Evolutionary conservation across 1,140 invertebrate genomes (phyloP).

Genomic region (Drosophila pectinifera): DNA sequence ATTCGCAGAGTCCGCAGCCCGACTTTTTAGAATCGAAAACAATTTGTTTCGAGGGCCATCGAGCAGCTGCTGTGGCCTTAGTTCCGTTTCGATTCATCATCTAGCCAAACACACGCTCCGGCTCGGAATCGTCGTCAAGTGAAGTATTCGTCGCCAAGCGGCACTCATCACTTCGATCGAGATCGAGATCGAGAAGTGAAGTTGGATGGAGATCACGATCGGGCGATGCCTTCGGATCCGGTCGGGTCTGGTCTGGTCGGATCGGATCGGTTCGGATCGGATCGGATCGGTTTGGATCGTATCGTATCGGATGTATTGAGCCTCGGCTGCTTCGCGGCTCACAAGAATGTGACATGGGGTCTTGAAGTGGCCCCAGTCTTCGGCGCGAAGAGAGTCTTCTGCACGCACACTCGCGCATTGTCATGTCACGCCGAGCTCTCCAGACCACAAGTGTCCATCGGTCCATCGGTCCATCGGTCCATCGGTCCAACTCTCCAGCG

Average conservation of each 20-base stretch:
- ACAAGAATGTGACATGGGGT: slow-evolving; percentile 75
- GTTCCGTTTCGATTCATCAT: slow-evolving; percentile 12
- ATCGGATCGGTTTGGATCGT: background rate
- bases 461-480: background rate
- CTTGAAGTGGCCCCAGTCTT: slow-evolving; percentile 64
- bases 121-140: slow-evolving; percentile 25
- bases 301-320: slow-evolving; percentile 5
- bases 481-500: slow-evolving; percentile 1
- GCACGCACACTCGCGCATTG: slow-evolving; percentile 44
- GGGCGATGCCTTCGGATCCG: background rate
- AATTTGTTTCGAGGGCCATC: slow-evolving; percentile 9
- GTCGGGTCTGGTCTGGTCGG: background rate
- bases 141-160: slow-evolving; percentile 57
- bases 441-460: slow-evolving; percentile 25
- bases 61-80: slow-evolving; percentile 4
- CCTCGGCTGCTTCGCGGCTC: slow-evolving; percentile 21
- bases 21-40: background rate
- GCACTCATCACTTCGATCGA: slow-evolving; percentile 41
- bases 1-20: background rate
- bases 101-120: slow-evolving; percentile 6
- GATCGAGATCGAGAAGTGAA: slow-evolving; percentile 10
- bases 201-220: slow-evolving; percentile 43
- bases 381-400: slow-evolving; percentile 60
- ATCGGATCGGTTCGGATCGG: no score
- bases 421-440: slow-evolving; percentile 68